Conservation (phyloP, 2,797 vertebrate genomes). For the Schizothorax lantsangensis region DNA sequence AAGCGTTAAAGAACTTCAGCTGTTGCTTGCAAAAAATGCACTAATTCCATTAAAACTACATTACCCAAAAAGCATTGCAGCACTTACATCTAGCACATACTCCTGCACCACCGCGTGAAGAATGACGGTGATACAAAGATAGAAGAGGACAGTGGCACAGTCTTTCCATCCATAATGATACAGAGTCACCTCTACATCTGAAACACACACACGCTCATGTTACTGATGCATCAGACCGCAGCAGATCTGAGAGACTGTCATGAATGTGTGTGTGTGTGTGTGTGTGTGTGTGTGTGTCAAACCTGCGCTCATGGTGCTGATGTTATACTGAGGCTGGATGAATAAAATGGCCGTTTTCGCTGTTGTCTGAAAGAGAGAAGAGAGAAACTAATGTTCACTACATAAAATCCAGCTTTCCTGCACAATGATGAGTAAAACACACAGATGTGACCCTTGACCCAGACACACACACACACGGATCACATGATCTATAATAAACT, state of each 20-base stretch:
- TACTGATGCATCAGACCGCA: background rate
- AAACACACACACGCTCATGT: conserved; percentile 56
- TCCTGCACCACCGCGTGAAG: conserved; percentile 97
- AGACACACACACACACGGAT: background rate
- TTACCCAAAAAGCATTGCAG: conserved; percentile 30
- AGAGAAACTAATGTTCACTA: background rate
- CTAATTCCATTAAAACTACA: background rate
- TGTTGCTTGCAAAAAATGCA: background rate
- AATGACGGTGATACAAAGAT: conserved; percentile 93
- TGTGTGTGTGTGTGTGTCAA: conserved; percentile 61
- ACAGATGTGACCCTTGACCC: background rate
- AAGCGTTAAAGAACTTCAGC: background rate
- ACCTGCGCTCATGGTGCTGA: conserved; percentile 89
- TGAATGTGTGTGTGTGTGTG: background rate
- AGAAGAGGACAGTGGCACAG: conserved; percentile 92
- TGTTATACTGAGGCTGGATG: conserved; percentile 98
- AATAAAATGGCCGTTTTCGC: conserved; percentile 97
- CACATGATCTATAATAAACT: conserved; percentile 1
- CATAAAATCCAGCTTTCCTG: background rate
- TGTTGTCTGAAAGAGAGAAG: conserved; percentile 80
- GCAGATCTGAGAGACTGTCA: background rate
- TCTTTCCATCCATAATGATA: conserved; percentile 96
- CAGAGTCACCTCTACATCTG: conserved; percentile 89
- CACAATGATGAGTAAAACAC: background rate
- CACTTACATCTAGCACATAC: conserved; percentile 94